Conservation (phyloP, 2,888 invertebrate species). For the Lasioglossum leucozonium region DNA sequence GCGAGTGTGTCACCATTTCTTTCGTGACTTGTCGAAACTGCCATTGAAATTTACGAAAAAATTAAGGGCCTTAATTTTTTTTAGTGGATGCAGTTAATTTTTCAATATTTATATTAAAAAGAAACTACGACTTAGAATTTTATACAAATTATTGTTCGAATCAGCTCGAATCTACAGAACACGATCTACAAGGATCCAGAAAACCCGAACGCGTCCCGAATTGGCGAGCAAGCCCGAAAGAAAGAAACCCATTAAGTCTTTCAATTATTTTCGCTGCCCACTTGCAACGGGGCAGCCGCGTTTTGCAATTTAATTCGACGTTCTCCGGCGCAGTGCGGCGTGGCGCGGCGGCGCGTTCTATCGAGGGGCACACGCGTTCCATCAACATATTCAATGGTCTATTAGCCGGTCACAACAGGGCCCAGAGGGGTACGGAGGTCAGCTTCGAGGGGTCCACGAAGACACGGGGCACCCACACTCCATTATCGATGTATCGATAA, state of each 20-base stretch:
- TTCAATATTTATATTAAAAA: too few species aligned
- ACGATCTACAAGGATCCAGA: constrained; percentile 16
- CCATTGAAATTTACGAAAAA: neutral
- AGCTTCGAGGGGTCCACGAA: constrained; percentile 45
- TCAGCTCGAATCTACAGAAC: neutral
- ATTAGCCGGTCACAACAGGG: constrained; percentile 62
- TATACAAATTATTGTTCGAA: neutral
- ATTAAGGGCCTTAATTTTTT: neutral
- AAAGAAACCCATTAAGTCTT: constrained; percentile 56
- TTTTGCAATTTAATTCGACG: constrained; percentile 71
- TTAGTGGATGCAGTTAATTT: too few species aligned
- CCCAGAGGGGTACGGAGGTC: constrained; percentile 59
- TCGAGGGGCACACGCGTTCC: constrained; percentile 60
- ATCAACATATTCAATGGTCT: constrained; percentile 75
- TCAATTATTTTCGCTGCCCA: constrained; percentile 67
- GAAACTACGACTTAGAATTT: neutral
- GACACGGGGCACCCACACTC: constrained; percentile 59
- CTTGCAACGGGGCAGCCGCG: constrained; percentile 38
- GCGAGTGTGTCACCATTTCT: neutral
- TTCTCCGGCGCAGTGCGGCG: constrained; percentile 12
- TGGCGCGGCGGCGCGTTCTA: constrained; percentile 18
- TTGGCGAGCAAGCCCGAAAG: constrained; percentile 8
- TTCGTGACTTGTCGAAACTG: constrained; percentile 12
- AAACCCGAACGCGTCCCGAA: constrained; percentile 27
- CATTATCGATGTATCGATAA: constrained; percentile 68